Evolutionary conservation across 1,140 invertebrate species (phyloP).

Genomic region (Galendromus occidentalis): DNA sequence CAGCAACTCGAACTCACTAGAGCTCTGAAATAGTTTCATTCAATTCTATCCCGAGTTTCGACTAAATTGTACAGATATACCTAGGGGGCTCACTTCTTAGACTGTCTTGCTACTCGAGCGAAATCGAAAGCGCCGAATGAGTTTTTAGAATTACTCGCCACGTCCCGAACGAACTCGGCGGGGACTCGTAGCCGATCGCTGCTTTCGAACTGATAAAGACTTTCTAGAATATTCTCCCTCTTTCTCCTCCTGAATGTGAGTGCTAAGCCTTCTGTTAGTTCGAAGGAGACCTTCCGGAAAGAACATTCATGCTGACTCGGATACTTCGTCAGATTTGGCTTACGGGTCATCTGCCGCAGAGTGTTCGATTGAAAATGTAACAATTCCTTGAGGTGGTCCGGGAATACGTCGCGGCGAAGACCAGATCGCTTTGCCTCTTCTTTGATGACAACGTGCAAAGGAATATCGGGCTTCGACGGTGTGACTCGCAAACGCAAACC

Average conservation of each 20-base stretch:
- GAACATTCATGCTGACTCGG: neutral
- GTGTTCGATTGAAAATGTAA: slow-evolving; percentile 1
- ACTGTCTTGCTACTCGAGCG: too few species aligned
- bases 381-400: neutral
- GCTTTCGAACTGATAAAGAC: too few species aligned
- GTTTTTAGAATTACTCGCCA: too few species aligned
- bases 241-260: neutral
- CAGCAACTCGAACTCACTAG: too few species aligned
- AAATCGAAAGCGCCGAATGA: too few species aligned
- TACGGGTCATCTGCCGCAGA: neutral
- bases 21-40: too few species aligned
- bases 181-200: too few species aligned
- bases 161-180: too few species aligned
- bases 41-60: too few species aligned
- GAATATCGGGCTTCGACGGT: neutral
- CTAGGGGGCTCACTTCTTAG: too few species aligned
- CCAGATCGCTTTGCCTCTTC: neutral
- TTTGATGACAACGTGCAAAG: neutral
- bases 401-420: neutral
- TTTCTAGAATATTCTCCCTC: too few species aligned
- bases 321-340: neutral
- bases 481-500: neutral
- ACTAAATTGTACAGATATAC: too few species aligned
- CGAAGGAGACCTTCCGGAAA: neutral
- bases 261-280: neutral